phyloP scores from a whole-genome alignment of 2,888 invertebrate species.

The Amiota mariae region DNA sequence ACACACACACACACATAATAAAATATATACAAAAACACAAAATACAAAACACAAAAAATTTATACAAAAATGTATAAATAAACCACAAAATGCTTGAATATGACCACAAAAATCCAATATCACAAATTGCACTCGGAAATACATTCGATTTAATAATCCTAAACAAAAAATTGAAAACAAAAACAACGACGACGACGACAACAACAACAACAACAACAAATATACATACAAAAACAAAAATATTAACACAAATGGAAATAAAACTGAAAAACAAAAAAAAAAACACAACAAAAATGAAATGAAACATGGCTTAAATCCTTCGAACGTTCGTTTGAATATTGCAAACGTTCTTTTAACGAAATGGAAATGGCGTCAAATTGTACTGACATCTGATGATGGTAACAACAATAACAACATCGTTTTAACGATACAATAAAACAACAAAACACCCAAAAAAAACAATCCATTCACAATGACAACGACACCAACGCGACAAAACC shows the following conservation, averaged over 20 bases:
- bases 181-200: constrained; percentile 36
- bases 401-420: constrained; percentile 40
- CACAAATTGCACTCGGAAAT: constrained; percentile 68
- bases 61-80: constrained; percentile 31
- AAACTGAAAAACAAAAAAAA: constrained; percentile 35
- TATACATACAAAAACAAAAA: constrained; percentile 33
- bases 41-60: constrained; percentile 30
- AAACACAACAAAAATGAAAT: neutral
- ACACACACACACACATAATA: neutral
- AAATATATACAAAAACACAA: constrained; percentile 5
- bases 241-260: neutral
- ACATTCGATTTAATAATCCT: constrained; percentile 49
- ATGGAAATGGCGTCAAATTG: constrained; percentile 71
- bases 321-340: neutral
- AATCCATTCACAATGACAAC: neutral
- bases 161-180: constrained; percentile 31
- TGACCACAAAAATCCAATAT: constrained; percentile 60
- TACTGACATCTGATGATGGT: constrained; percentile 68
- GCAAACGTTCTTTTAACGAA: constrained; percentile 43
- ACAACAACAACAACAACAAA: constrained; percentile 38
- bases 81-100: constrained; percentile 51
- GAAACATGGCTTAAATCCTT: no score
- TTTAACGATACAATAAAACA: constrained; percentile 3
- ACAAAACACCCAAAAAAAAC: neutral
- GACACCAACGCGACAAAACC: neutral